phyloP scores from a whole-genome alignment of 2,888 invertebrate genomes.

The Epistrophe grossulariae region DNA sequence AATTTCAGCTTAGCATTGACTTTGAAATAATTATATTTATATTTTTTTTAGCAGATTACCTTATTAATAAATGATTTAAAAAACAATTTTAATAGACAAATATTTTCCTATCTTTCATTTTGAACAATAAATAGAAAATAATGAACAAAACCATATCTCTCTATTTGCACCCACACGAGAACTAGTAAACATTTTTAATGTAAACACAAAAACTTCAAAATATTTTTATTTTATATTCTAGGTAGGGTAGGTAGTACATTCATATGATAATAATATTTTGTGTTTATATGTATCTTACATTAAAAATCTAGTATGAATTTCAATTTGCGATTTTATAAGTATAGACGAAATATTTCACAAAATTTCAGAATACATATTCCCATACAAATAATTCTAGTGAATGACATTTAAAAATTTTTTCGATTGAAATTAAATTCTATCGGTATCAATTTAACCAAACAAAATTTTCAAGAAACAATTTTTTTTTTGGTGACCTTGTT shows the following conservation, averaged over 20 bases:
- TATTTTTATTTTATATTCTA: neutral
- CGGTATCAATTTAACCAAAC: neutral
- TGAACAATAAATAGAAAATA: neutral
- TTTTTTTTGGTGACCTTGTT: neutral
- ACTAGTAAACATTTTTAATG: neutral
- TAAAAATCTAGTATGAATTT: neutral
- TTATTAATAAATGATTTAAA: too few species aligned
- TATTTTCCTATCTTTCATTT: too few species aligned
- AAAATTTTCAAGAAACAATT: neutral
- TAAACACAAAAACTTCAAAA: slow-evolving; percentile 2
- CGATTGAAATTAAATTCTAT: neutral
- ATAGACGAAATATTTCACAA: neutral
- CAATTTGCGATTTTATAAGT: neutral
- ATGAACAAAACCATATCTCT: neutral
- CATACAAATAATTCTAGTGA: too few species aligned
- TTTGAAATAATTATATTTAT: too few species aligned
- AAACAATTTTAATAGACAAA: too few species aligned
- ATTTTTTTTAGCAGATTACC: too few species aligned
- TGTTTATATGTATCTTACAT: neutral
- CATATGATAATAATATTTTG: neutral
- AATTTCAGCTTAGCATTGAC: too few species aligned
- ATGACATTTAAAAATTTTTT: neutral
- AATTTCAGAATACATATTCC: too few species aligned
- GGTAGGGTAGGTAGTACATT: too few species aligned
- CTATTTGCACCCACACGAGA: neutral